Evolutionary conservation across 2,797 vertebrate genomes (phyloP).

Genomic region (Mormyrus proboscirostris): DNA sequence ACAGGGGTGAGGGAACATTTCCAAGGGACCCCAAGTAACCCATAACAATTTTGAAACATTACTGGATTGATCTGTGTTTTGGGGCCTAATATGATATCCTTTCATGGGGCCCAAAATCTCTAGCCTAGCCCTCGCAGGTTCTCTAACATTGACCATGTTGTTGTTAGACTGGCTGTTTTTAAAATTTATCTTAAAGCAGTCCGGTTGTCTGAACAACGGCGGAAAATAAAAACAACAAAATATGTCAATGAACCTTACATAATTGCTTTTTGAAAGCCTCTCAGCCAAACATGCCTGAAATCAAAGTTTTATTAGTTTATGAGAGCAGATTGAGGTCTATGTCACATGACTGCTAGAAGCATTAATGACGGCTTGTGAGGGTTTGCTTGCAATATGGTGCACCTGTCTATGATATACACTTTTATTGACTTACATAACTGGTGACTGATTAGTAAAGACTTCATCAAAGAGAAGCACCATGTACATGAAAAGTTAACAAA

Average conservation of each 20-base stretch:
- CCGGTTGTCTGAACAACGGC: neutral
- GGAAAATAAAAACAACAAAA: neutral
- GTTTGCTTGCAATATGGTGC: neutral
- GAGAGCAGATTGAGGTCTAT: neutral
- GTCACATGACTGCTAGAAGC: neutral
- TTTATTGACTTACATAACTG: conserved; percentile 1
- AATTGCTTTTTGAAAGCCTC: neutral
- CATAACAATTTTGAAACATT: neutral
- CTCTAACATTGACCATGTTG: neutral
- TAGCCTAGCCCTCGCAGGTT: neutral
- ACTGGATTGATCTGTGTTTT: neutral
- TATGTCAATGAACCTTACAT: neutral
- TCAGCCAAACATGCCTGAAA: neutral
- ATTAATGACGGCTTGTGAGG: neutral
- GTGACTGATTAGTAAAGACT: neutral
- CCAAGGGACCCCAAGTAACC: neutral
- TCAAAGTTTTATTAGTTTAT: neutral
- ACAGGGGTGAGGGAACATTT: neutral
- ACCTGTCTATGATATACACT: neutral
- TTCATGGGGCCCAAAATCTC: neutral
- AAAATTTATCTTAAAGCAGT: neutral
- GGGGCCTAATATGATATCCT: neutral
- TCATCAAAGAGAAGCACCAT: neutral
- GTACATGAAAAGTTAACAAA: neutral
- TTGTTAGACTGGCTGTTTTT: neutral